These are phyloP conservation scores for Eupithecia exiguata DNA, from an alignment of 2,888 invertebrate genomes.

Conservation along the genomic window DNA sequence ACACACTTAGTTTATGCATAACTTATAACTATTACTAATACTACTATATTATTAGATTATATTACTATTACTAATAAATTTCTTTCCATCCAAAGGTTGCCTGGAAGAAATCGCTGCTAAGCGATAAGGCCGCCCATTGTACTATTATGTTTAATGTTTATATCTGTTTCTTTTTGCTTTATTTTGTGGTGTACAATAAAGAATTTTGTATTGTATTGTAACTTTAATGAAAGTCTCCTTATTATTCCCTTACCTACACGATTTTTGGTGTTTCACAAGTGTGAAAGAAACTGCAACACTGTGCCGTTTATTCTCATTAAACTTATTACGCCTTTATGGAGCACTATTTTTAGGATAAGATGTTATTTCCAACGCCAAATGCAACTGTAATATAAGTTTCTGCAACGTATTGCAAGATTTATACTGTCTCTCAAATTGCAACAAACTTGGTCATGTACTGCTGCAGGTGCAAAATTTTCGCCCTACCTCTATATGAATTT, in stretches of 20 bases:
- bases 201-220: too few relatives aligned
- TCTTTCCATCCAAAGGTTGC: too few relatives aligned
- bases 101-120: too few relatives aligned
- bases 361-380: conserved; percentile 34
- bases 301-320: conserved; percentile 30
- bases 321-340: conserved; percentile 24
- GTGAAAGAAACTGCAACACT: conserved; percentile 13
- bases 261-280: conserved; percentile 29
- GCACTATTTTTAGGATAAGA: conserved; percentile 27
- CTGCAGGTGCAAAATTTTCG: conserved; percentile 41
- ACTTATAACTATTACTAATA: too few relatives aligned
- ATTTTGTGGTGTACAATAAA: too few relatives aligned
- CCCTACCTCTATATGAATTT: conserved; percentile 39
- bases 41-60: too few relatives aligned
- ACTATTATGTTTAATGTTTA: too few relatives aligned
- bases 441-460: conserved; percentile 42
- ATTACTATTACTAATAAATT: too few relatives aligned
- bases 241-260: neutral
- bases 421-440: conserved; percentile 44
- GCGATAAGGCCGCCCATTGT: too few relatives aligned
- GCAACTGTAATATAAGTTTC: conserved; percentile 37
- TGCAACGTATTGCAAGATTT: conserved; percentile 39
- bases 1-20: neutral
- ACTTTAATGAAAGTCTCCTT: too few relatives aligned
- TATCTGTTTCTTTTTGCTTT: too few relatives aligned